Evolutionary conservation across 2,888 invertebrate genomes (phyloP).

Genomic region (Yponomeuta sedellus): DNA sequence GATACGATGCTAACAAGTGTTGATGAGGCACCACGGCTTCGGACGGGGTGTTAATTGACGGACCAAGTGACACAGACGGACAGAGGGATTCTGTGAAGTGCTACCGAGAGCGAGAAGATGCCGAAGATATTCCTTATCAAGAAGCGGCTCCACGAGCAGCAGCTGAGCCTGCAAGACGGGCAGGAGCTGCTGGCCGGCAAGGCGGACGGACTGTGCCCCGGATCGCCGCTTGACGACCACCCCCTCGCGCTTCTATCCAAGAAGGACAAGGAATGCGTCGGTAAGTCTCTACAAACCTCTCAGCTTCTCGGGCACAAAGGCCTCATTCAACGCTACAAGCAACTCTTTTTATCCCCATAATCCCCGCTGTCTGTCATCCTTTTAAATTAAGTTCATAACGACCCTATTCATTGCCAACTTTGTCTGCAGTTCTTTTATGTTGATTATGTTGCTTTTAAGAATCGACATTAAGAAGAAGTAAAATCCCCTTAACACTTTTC

Average conservation of each 20-base stretch:
- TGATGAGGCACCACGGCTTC: slow-evolving; percentile 27
- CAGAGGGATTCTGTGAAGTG: slow-evolving; percentile 68
- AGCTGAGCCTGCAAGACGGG: slow-evolving; percentile 87
- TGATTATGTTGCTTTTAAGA: background rate
- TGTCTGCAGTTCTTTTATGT: slow-evolving; percentile 8
- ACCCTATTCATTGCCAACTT: slow-evolving; percentile 18
- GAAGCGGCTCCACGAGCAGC: slow-evolving; percentile 94
- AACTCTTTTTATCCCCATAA: slow-evolving; percentile 21
- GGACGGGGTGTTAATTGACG: slow-evolving; percentile 49
- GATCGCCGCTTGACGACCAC: slow-evolving; percentile 74
- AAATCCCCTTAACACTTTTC: background rate
- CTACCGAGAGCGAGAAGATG: slow-evolving; percentile 76
- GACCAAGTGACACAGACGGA: slow-evolving; percentile 62
- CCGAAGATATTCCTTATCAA: slow-evolving; percentile 96
- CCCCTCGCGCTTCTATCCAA: slow-evolving; percentile 80
- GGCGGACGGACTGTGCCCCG: slow-evolving; percentile 78
- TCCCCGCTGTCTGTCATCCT: slow-evolving; percentile 26
- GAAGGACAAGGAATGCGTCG: slow-evolving; percentile 56
- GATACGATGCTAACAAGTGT: slow-evolving; percentile 67
- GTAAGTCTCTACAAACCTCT: slow-evolving; percentile 40
- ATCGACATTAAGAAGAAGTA: background rate
- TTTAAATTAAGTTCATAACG: slow-evolving; percentile 25
- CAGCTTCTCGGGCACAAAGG: slow-evolving; percentile 26
- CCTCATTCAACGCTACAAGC: slow-evolving; percentile 31
- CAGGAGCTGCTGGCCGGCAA: slow-evolving; percentile 84